phyloP scores from a whole-genome alignment of 2,113 vertebrate species.

The Bubo bubo region DNA sequence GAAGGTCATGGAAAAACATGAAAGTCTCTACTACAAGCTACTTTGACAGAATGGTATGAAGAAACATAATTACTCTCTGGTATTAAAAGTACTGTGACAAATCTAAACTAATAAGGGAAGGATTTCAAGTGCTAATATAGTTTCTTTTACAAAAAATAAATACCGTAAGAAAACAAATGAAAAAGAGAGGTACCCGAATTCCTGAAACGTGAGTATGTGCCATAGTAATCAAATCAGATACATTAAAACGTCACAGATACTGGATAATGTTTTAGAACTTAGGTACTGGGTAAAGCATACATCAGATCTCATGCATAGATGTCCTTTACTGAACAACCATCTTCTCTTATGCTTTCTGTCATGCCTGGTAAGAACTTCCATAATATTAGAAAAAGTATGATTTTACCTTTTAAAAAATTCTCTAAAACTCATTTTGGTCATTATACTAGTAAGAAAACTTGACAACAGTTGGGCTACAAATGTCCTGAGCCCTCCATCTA shows the following conservation, averaged over 20 bases:
- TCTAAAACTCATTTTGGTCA: neutral
- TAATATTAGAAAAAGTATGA: neutral
- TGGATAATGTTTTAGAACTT: neutral
- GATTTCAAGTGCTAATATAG: neutral
- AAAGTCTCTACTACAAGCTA: neutral
- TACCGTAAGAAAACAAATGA: neutral
- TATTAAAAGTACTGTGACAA: neutral
- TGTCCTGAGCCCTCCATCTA: neutral
- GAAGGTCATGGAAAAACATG: neutral
- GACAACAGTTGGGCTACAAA: neutral
- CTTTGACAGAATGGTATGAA: neutral
- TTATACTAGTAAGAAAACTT: neutral
- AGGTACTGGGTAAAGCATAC: neutral
- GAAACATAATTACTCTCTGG: neutral
- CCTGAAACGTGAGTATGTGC: neutral
- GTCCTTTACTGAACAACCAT: neutral
- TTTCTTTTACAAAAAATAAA: neutral
- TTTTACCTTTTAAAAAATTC: neutral
- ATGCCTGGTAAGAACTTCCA: neutral
- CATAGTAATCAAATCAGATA: neutral
- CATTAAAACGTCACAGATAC: neutral
- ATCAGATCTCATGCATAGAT: neutral
- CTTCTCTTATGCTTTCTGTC: neutral
- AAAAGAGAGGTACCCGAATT: neutral
- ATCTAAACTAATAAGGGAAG: neutral